These are phyloP conservation scores for Platygyra sinensis DNA, from an alignment of 64 coral and sea anemone genomes.

Conservation along the genomic window DNA sequence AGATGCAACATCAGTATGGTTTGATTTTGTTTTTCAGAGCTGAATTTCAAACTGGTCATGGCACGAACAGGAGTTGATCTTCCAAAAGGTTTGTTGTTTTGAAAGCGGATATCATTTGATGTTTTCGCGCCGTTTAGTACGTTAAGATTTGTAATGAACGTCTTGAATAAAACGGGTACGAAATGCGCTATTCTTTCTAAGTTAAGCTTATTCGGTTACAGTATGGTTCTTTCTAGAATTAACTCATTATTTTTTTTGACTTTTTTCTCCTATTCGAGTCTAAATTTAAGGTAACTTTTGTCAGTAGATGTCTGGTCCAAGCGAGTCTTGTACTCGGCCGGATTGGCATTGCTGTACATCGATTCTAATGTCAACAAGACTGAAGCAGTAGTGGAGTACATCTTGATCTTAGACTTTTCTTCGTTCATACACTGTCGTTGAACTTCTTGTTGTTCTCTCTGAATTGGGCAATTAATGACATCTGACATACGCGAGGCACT, in stretches of 20 bases:
- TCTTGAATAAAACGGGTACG: not conserved
- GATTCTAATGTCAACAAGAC: no score
- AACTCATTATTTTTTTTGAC: no score
- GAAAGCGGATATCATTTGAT: not conserved
- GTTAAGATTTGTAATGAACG: not conserved
- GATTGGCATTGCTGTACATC: no score
- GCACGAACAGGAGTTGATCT: slow-evolving; percentile 67
- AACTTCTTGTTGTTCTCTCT: not conserved
- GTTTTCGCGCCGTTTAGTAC: not conserved
- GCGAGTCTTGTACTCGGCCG: no score
- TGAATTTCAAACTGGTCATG: slow-evolving; percentile 96
- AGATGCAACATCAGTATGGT: not conserved
- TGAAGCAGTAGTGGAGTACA: no score
- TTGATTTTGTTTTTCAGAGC: slow-evolving; percentile 62
- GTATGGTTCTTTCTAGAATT: no score
- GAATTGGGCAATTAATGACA: not conserved
- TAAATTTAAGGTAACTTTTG: no score
- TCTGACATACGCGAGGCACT: not conserved
- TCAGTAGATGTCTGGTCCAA: no score
- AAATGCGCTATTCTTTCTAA: not conserved
- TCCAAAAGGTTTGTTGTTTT: slow-evolving; percentile 68
- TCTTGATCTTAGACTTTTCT: no score
- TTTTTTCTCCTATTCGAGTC: no score
- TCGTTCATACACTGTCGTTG: not conserved
- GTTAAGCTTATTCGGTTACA: not conserved